Evolutionary conservation across 2,797 vertebrate species (phyloP).

Genomic region (Rhadinocentrus ornatus): DNA sequence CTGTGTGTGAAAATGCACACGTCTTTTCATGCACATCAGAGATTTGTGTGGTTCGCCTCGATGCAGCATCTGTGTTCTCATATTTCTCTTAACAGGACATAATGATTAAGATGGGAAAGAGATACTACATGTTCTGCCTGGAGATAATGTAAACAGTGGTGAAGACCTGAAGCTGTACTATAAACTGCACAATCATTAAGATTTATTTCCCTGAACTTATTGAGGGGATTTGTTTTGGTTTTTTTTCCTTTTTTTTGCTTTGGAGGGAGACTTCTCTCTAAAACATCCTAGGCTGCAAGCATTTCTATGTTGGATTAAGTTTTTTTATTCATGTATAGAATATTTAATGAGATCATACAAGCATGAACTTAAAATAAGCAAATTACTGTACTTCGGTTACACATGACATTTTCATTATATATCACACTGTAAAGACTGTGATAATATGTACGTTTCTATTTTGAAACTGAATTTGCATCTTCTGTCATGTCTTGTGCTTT

Average conservation of each 20-base stretch:
- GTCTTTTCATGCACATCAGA: slow-evolving; percentile 38
- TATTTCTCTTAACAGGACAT: slow-evolving; percentile 62
- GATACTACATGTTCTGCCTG: slow-evolving; percentile 70
- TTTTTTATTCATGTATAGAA: slow-evolving; percentile 1
- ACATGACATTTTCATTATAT: slow-evolving; percentile 37
- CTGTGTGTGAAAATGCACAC: slow-evolving; percentile 14
- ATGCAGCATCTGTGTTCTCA: slow-evolving; percentile 41
- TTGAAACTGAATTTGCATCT: slow-evolving; percentile 87
- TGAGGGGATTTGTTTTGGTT: slow-evolving; percentile 45
- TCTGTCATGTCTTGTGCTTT: slow-evolving; percentile 89
- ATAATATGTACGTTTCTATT: slow-evolving; percentile 59
- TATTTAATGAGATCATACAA: slow-evolving; percentile 14
- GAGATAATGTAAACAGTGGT: slow-evolving; percentile 67
- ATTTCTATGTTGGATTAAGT: slow-evolving; percentile 18
- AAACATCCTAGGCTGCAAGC: slow-evolving; percentile 27
- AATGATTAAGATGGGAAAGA: slow-evolving; percentile 74
- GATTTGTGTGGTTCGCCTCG: slow-evolving; percentile 54
- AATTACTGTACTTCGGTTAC: slow-evolving; percentile 14
- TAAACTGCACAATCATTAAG: slow-evolving; percentile 68
- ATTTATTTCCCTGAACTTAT: slow-evolving; percentile 59
- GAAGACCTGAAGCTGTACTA: slow-evolving; percentile 44
- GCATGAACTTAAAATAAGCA: not conserved
- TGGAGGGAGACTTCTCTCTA: slow-evolving; percentile 31
- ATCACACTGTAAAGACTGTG: slow-evolving; percentile 33
- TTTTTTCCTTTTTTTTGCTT: slow-evolving; percentile 38